Evolutionary conservation across 1,140 invertebrate genomes (phyloP), one percentile per base, ranked within the genome.

Genomic region (Nomia melanderi): DNA sequence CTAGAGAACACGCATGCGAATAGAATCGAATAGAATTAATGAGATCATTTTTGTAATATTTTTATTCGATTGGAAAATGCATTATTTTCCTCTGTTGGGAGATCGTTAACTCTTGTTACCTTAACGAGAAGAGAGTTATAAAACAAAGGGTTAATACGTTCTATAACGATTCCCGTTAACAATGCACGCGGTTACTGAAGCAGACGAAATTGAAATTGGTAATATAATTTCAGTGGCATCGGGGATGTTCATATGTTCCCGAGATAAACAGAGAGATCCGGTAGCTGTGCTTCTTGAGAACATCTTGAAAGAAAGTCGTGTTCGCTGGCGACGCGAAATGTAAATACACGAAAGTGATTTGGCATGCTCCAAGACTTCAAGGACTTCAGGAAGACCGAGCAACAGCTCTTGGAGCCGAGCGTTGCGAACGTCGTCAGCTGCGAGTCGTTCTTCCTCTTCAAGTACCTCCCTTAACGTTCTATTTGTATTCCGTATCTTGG

Each of bases 331-430:
- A 47, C 29, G 64, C 39, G 56, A 78, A 78, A 67, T 31, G 41
- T 79, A 83, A 83, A 83, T 82, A 83, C 39, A 83, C 80, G 59
- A 36, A 27, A 69, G 29, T 20, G 59, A 66, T 60, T 71, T 36
- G 20, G 25, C 44, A 8, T 20, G 29, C 39, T 77, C 25, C 63
- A 12, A 11, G 47, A 56, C 2, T n/a, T 83, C 50, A 50, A 77
- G 44, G 17, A 82, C 62, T 65, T 50, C 27, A 33, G 29, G 56
- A 62, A 54, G 31, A 57, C 17, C 7, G 12, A 44, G 64, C 31
- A 44, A 41, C 54, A 36, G 17, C 50, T 66, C 62, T 60, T 29
- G 41, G 17, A 41, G 31, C 56, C 47, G 44, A 29, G 53, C 29
- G n/a, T 59, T 64, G 57, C 63, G 39, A 23, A 57, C 50, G 7